These are phyloP conservation scores for Gymnothorax javanicus DNA, from an alignment of 2,797 vertebrate genomes.

Conservation along the genomic window DNA sequence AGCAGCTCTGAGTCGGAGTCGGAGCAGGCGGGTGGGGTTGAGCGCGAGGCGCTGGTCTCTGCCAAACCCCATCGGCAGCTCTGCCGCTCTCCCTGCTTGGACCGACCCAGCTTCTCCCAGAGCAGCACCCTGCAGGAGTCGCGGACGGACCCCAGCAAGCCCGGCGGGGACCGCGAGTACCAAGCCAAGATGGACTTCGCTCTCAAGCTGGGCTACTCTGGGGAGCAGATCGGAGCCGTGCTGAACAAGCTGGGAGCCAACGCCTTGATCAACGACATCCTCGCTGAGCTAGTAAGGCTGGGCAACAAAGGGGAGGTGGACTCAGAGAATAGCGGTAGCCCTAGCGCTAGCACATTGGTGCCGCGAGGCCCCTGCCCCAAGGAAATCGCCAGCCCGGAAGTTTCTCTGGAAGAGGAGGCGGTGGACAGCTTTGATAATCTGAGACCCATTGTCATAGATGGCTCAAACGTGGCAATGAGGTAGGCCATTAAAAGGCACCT, in stretches of 20 bases:
- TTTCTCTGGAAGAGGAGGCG: conserved; percentile 89
- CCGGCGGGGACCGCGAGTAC: conserved; percentile 82
- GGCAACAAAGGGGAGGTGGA: conserved; percentile 93
- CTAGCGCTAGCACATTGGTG: conserved; percentile 54
- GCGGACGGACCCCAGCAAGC: conserved; percentile 72
- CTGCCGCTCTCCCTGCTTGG: conserved; percentile 93
- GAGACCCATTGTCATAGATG: conserved; percentile 93
- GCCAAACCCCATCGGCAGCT: conserved; percentile 91
- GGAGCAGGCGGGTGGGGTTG: conserved; percentile 73
- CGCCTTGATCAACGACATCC: conserved; percentile 92
- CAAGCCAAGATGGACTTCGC: conserved; percentile 98
- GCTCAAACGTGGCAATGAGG: conserved; percentile 99
- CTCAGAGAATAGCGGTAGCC: conserved; percentile 71
- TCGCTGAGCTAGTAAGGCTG: conserved; percentile 93
- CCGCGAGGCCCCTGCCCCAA: conserved; percentile 78
- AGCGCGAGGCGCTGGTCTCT: conserved; percentile 75
- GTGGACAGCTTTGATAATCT: conserved; percentile 89
- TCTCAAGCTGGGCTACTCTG: conserved; percentile 92
- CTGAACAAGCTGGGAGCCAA: conserved; percentile 90
- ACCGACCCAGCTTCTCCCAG: conserved; percentile 94
- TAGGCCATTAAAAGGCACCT: conserved; percentile 53
- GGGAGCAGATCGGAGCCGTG: conserved; percentile 93
- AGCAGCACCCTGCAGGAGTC: conserved; percentile 83
- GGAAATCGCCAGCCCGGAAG: conserved; percentile 85
- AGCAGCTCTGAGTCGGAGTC: conserved; percentile 89